A percentile compares a stretch with the other conserved stretches of the same genome.
Conservation (phyloP, 2,113 vertebrate genomes). For the Nicator chloris region DNA sequence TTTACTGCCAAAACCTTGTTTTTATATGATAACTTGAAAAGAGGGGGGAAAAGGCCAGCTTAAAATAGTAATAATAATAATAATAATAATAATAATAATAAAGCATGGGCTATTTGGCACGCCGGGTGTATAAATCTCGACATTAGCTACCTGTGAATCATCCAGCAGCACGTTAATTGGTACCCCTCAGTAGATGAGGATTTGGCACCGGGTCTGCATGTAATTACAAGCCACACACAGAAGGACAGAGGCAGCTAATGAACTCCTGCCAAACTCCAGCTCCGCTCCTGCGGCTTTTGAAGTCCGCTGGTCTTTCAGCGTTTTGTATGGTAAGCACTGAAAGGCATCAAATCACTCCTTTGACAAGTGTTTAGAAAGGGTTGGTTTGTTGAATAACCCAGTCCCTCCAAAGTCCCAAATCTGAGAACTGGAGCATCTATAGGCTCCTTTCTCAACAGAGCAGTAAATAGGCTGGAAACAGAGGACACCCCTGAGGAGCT, state of each 20-base stretch:
- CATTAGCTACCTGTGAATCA: slow-evolving; percentile 53
- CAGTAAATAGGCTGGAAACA: slow-evolving; percentile 43
- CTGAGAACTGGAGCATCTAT: slow-evolving; percentile 60
- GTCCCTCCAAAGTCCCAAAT: slow-evolving; percentile 50
- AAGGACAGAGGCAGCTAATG: slow-evolving; percentile 73
- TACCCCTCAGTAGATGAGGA: slow-evolving; percentile 67
- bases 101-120: not conserved
- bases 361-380: slow-evolving; percentile 62
- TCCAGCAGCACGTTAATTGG: slow-evolving; percentile 72
- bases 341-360: slow-evolving; percentile 71
- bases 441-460: slow-evolving; percentile 20
- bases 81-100: not conserved
- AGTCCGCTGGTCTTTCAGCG: slow-evolving; percentile 69
- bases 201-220: slow-evolving; percentile 70
- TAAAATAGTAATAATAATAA: not conserved
- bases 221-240: slow-evolving; percentile 78
- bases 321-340: slow-evolving; percentile 72
- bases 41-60: not conserved
- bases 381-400: slow-evolving; percentile 65
- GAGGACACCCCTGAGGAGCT: slow-evolving; percentile 2
- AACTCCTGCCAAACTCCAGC: slow-evolving; percentile 72
- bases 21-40: not conserved
- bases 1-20: not conserved
- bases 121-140: not conserved
- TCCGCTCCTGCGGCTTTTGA: slow-evolving; percentile 72